Evolutionary conservation across 2,113 vertebrate species (phyloP).

Genomic region (Arizona elegans): DNA sequence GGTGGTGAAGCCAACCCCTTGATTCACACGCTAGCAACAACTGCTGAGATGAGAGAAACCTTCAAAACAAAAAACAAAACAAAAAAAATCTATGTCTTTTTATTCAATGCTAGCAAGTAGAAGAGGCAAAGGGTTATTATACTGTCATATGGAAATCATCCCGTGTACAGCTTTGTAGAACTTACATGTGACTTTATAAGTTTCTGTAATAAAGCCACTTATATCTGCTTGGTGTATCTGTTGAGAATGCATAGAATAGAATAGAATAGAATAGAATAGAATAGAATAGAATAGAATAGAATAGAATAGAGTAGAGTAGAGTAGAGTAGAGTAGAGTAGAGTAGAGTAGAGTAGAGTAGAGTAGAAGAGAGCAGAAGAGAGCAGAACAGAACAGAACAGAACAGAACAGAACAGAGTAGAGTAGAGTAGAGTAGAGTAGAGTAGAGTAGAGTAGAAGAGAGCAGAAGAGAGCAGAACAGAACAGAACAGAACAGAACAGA

Average conservation of each 20-base stretch:
- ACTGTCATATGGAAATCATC: not conserved
- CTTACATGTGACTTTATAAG: not conserved
- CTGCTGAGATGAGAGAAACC: not conserved
- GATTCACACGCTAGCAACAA: not conserved
- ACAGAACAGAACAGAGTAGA: too few relatives aligned
- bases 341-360: accelerated
- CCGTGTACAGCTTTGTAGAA: not conserved
- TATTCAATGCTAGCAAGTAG: not conserved
- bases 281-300: too few relatives aligned
- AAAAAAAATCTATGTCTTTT: not conserved
- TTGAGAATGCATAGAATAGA: not conserved
- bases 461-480: too few relatives aligned
- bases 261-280: too few relatives aligned
- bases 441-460: too few relatives aligned
- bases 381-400: too few relatives aligned
- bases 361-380: too few relatives aligned
- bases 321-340: too few relatives aligned
- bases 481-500: too few relatives aligned
- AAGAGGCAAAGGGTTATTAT: not conserved
- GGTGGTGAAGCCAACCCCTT: not conserved
- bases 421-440: too few relatives aligned
- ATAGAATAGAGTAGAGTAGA: too few relatives aligned
- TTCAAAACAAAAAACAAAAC: not conserved
- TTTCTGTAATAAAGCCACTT: not conserved
- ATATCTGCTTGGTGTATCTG: not conserved